Conservation (phyloP, 2,113 vertebrate genomes). For the Petromus typicus region DNA sequence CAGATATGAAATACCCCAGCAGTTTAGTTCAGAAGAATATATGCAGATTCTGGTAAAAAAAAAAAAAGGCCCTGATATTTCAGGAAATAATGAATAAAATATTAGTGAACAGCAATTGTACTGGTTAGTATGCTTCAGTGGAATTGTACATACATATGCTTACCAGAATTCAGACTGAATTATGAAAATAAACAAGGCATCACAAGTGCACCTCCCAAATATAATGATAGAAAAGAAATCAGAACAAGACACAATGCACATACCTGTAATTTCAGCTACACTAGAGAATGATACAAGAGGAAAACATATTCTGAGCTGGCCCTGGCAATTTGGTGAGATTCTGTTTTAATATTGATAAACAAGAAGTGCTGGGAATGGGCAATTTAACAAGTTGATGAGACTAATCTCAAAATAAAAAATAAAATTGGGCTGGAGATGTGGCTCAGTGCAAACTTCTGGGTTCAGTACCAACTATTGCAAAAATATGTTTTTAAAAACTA, state of each 20-base stretch:
- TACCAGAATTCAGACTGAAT: background rate
- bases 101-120: background rate
- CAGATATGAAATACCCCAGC: no score
- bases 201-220: background rate
- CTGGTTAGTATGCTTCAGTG: background rate
- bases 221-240: background rate
- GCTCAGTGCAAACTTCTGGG: background rate
- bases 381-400: background rate
- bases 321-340: background rate
- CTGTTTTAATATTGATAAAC: background rate
- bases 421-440: background rate
- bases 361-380: background rate
- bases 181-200: background rate
- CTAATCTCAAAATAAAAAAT: background rate
- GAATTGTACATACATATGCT: background rate
- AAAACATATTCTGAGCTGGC: no score
- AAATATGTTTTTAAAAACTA: background rate
- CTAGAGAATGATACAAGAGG: background rate
- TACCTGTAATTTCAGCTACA: background rate
- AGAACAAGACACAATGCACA: background rate
- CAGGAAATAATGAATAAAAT: background rate
- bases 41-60: background rate
- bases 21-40: background rate
- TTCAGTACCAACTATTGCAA: background rate
- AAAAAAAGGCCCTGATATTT: background rate